Conservation (phyloP, 2,113 vertebrate genomes). For the Gila orcuttii region DNA sequence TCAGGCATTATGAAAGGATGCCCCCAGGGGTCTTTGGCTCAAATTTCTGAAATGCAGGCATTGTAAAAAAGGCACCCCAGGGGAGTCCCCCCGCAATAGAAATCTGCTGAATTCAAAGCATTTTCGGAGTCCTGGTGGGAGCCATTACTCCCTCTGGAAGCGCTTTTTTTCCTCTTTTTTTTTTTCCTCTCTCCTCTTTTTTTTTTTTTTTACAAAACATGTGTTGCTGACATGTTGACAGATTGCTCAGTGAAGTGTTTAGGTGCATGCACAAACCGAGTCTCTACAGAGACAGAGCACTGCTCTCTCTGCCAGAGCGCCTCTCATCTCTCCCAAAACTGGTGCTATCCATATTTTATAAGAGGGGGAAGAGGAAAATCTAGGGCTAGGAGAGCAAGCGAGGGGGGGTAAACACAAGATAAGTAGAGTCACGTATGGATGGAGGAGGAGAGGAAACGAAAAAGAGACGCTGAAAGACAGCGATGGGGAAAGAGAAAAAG, state of each 20-base stretch:
- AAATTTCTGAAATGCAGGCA: slow-evolving; percentile 99
- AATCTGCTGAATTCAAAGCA: slow-evolving; percentile 99
- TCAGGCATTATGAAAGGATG: slow-evolving; percentile 99
- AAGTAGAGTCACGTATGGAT: slow-evolving; percentile 75
- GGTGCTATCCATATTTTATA: slow-evolving; percentile 99
- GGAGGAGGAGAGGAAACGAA: slow-evolving; percentile 65
- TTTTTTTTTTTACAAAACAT: slow-evolving; percentile 86
- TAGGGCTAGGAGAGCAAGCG: slow-evolving; percentile 51
- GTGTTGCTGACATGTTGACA: slow-evolving; percentile 99
- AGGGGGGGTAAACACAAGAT: slow-evolving; percentile 58
- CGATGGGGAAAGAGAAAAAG: slow-evolving; percentile 66
- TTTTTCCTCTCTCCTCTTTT: slow-evolving; percentile 49
- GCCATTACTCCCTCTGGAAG: slow-evolving; percentile 92
- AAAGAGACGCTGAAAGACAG: slow-evolving; percentile 77
- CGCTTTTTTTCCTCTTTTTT: slow-evolving; percentile 71
- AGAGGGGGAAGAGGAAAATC: slow-evolving; percentile 62
- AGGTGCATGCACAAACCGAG: slow-evolving; percentile 96
- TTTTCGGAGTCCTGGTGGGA: slow-evolving; percentile 99
- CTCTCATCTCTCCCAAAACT: slow-evolving; percentile 93
- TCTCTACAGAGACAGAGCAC: slow-evolving; percentile 83
- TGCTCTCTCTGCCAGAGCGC: slow-evolving; percentile 87
- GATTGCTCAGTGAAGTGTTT: slow-evolving; percentile 99
- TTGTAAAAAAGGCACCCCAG: slow-evolving; percentile 99
- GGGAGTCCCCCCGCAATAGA: slow-evolving; percentile 98
- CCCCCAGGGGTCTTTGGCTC: slow-evolving; percentile 99